Percentiles rank a stretch among this genome's conserved stretches.
These are phyloP conservation scores for Pseudopleuronectes americanus DNA, from an alignment of 2,797 vertebrate species.

Conservation along the genomic window DNA sequence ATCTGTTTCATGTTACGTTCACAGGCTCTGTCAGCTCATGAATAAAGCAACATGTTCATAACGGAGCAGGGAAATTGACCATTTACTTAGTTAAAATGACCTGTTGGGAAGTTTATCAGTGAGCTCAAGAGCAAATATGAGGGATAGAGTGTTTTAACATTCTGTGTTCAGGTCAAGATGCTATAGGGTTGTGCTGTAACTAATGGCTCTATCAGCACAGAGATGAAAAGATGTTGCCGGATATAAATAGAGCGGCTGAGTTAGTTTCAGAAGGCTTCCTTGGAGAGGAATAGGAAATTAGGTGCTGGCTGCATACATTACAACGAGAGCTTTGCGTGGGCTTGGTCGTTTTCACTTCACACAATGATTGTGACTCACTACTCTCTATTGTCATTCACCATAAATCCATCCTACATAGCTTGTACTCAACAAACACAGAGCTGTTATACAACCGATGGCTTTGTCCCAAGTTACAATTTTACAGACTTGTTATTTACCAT, in stretches of 20 bases:
- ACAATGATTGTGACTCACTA: slow-evolving; percentile 72
- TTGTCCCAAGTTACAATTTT: slow-evolving; percentile 55
- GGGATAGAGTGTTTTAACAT: not conserved
- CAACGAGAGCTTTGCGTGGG: slow-evolving; percentile 76
- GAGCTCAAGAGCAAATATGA: not conserved
- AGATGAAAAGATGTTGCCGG: slow-evolving; percentile 77
- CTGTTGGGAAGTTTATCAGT: not conserved
- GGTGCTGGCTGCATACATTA: slow-evolving; percentile 81
- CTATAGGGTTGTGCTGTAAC: slow-evolving; percentile 60
- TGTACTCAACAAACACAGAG: slow-evolving; percentile 59
- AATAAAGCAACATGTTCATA: not conserved
- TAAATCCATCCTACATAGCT: slow-evolving; percentile 74
- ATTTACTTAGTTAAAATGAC: not conserved
- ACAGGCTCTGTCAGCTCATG: not conserved
- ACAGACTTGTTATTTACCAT: slow-evolving; percentile 66
- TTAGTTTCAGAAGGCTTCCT: slow-evolving; percentile 78
- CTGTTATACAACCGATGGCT: slow-evolving; percentile 60
- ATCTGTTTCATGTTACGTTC: not conserved
- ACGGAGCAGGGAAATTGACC: not conserved
- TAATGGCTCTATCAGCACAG: slow-evolving; percentile 70
- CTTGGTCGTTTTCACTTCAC: slow-evolving; percentile 71
- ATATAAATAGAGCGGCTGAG: slow-evolving; percentile 82
- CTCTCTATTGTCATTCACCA: slow-evolving; percentile 74
- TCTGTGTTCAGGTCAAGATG: slow-evolving; percentile 33
- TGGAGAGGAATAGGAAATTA: slow-evolving; percentile 82